Percentiles rank a stretch among this genome's conserved stretches.
phyloP scores from a whole-genome alignment of 1,140 invertebrate species.

The Drosophila obscura region DNA sequence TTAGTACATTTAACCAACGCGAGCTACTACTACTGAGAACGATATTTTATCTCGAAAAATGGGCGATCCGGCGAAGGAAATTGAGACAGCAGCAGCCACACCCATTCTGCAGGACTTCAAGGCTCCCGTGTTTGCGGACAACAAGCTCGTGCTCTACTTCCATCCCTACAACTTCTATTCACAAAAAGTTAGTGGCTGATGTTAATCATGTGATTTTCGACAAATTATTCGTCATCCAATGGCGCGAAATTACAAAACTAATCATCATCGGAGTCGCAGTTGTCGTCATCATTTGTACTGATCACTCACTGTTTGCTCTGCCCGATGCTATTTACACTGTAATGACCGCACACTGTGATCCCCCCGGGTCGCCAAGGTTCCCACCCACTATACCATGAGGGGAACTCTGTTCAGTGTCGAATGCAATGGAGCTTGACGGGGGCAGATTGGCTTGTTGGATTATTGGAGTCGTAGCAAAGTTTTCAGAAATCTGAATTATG shows the following conservation, averaged over 20 bases:
- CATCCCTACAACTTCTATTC: slow-evolving; percentile 90
- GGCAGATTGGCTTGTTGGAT: not conserved
- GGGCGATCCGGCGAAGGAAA: slow-evolving; percentile 43
- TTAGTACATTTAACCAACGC: slow-evolving; percentile 3
- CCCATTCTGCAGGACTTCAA: slow-evolving; percentile 59
- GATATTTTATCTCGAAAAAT: slow-evolving; percentile 11
- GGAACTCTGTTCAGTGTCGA: not conserved
- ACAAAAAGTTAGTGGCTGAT: slow-evolving; percentile 87
- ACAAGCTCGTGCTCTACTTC: slow-evolving; percentile 87
- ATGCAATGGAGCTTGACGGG: slow-evolving; percentile 53
- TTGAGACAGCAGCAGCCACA: slow-evolving; percentile 14
- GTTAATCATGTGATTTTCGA: slow-evolving; percentile 65
- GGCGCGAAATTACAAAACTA: slow-evolving; percentile 50
- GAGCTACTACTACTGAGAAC: not conserved
- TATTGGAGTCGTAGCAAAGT: slow-evolving; percentile 9
- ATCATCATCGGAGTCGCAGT: slow-evolving; percentile 38
- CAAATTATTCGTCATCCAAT: slow-evolving; percentile 23
- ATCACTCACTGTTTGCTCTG: too few species aligned
- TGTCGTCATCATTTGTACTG: slow-evolving; percentile 26
- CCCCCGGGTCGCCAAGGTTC: too few species aligned
- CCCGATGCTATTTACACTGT: slow-evolving; percentile 23
- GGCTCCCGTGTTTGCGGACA: slow-evolving; percentile 63
- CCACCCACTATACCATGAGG: slow-evolving; percentile 6
- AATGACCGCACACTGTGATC: slow-evolving; percentile 25
- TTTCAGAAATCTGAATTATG: slow-evolving; percentile 24